A percentile compares a stretch with the other conserved stretches of the same genome.
These are phyloP conservation scores for Elegia similella DNA, from an alignment of 2,888 invertebrate species.

Conservation along the genomic window DNA sequence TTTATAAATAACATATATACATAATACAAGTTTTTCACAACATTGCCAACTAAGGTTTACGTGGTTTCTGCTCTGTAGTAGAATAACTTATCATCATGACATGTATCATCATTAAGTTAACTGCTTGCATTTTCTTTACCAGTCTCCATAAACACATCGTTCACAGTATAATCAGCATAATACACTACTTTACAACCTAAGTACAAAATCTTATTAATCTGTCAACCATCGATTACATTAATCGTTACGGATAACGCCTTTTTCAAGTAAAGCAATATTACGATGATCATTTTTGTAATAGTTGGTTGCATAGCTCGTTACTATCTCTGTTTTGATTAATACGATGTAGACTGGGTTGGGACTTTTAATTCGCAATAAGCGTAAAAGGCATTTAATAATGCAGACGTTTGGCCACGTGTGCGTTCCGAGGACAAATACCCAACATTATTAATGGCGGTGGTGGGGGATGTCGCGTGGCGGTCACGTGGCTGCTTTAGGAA, in stretches of 20 bases:
- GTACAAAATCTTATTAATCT: constrained; percentile 5
- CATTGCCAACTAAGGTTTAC: neutral
- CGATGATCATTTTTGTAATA: constrained; percentile 49
- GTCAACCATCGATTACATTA: constrained; percentile 11
- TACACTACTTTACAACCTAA: neutral
- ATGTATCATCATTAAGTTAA: neutral
- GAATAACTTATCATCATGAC: neutral
- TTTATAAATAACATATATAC: too few species aligned
- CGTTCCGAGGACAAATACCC: constrained; percentile 71
- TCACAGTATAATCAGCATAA: constrained; percentile 5
- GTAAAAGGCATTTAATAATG: constrained; percentile 82
- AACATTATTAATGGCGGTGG: constrained; percentile 68
- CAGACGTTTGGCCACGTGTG: constrained; percentile 74
- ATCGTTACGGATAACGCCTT: constrained; percentile 6
- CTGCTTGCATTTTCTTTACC: neutral
- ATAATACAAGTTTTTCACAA: neutral
- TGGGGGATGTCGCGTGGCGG: constrained; percentile 57
- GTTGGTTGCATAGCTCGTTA: constrained; percentile 37
- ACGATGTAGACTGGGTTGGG: constrained; percentile 44
- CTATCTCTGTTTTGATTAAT: constrained; percentile 55
- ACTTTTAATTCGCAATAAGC: constrained; percentile 70
- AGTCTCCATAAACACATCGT: constrained; percentile 2
- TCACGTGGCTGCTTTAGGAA: constrained; percentile 69
- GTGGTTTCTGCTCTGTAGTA: neutral
- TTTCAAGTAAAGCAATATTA: constrained; percentile 18